Conservation (phyloP, 2,888 invertebrate species). For the Aphodius granarius region DNA sequence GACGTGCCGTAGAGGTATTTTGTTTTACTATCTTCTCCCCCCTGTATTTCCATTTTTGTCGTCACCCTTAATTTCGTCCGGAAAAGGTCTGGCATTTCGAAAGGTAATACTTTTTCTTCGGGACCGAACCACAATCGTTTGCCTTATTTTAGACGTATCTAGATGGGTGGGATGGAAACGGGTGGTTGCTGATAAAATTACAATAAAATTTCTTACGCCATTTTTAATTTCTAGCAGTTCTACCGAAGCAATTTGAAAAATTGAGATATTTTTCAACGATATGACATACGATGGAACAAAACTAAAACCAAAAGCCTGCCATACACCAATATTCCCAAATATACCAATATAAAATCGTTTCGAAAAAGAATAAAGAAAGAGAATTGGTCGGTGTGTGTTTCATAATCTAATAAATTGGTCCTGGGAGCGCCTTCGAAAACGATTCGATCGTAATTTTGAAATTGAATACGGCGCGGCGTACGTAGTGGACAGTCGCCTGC, state of each 20-base stretch:
- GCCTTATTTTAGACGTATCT: neutral
- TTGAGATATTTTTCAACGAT: no score
- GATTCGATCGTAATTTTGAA: constrained; percentile 5
- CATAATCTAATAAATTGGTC: neutral
- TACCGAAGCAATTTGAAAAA: no score
- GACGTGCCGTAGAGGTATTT: neutral
- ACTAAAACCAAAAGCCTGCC: no score
- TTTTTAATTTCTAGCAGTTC: no score
- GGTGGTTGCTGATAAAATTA: no score
- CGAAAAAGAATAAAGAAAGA: neutral
- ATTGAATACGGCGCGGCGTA: constrained; percentile 7
- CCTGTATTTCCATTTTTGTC: neutral
- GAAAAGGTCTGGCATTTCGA: neutral
- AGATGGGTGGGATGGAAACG: no score
- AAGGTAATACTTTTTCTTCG: neutral
- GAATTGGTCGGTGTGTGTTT: neutral
- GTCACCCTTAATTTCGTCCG: neutral
- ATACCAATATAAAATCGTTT: no score
- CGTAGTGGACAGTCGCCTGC: neutral
- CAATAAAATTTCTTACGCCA: no score
- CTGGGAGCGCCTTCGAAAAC: neutral
- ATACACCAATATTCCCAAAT: no score
- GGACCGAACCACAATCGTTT: neutral
- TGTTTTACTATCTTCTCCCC: neutral
- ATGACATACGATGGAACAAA: no score